Evolutionary conservation across 2,113 vertebrate genomes (phyloP).

Genomic region (Austrofundulus limnaeus): DNA sequence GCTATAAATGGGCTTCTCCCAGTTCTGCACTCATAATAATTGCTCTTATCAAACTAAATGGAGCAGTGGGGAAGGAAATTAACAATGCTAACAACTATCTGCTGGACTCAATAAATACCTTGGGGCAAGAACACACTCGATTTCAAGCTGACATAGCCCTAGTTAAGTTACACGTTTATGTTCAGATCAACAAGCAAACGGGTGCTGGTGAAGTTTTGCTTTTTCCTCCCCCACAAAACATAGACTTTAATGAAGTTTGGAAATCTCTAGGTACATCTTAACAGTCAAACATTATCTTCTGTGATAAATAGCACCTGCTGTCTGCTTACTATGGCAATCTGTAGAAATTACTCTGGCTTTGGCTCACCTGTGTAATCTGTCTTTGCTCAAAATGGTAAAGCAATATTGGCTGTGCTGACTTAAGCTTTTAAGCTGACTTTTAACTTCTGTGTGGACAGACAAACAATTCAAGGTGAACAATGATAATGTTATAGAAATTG

Average conservation of each 20-base stretch:
- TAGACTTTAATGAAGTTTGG: slow-evolving; percentile 24
- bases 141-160: slow-evolving; percentile 23
- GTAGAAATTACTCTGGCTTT: slow-evolving; percentile 11
- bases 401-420: neutral
- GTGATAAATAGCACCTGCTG: slow-evolving; percentile 8
- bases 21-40: slow-evolving; percentile 16
- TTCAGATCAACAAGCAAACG: slow-evolving; percentile 18
- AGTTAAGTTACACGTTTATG: slow-evolving; percentile 25
- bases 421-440: slow-evolving; percentile 5
- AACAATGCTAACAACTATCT: slow-evolving; percentile 25
- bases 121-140: slow-evolving; percentile 6
- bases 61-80: slow-evolving; percentile 35
- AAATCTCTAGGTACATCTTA: slow-evolving; percentile 21
- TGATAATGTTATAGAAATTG: neutral
- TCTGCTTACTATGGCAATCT: slow-evolving; percentile 33
- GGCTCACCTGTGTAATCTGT: slow-evolving; percentile 11
- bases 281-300: neutral
- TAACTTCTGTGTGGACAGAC: slow-evolving; percentile 4
- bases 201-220: neutral
- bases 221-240: neutral
- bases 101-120: slow-evolving; percentile 31
- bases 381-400: neutral
- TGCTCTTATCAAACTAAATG: slow-evolving; percentile 28
- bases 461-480: neutral
- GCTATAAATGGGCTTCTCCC: neutral